Percentiles rank a stretch among this genome's conserved stretches.
These are phyloP conservation scores for Ophiodon elongatus DNA, from an alignment of 2,113 vertebrate species.

Conservation along the genomic window DNA sequence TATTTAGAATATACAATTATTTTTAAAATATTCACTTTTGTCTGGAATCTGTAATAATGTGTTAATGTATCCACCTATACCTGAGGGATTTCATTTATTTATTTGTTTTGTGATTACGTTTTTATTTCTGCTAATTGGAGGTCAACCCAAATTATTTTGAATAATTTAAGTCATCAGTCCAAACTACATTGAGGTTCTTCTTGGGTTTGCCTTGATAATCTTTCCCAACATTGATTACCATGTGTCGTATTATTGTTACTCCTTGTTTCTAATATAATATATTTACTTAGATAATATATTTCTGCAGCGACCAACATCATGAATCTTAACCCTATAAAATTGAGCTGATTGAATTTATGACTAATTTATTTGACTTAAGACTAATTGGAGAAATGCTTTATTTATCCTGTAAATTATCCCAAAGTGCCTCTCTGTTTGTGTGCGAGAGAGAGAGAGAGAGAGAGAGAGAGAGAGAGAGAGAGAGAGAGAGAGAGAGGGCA, in stretches of 20 bases:
- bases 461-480: conserved; percentile 27
- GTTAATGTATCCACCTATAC: background rate
- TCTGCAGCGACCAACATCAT: conserved; percentile 71
- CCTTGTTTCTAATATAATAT: conserved; percentile 63
- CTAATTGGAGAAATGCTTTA: conserved; percentile 84
- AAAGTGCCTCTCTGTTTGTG: conserved; percentile 57
- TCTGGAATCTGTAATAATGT: background rate
- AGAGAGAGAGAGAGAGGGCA: conserved; percentile 40
- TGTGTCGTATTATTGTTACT: conserved; percentile 59
- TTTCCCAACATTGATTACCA: conserved; percentile 19
- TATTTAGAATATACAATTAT: background rate
- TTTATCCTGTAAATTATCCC: conserved; percentile 83
- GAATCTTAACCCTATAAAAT: conserved; percentile 80
- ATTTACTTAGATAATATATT: conserved; percentile 65
- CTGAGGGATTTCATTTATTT: background rate
- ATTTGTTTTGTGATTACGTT: background rate
- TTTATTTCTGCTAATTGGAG: background rate
- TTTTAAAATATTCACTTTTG: background rate
- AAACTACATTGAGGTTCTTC: background rate
- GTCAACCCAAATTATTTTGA: background rate
- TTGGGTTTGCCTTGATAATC: background rate
- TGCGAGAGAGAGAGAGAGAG: conserved; percentile 22
- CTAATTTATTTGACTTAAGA: conserved; percentile 86
- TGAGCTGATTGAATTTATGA: conserved; percentile 81
- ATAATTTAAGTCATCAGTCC: background rate